phyloP scores from a whole-genome alignment of 2,888 invertebrate species.

The Dioctria linearis region DNA sequence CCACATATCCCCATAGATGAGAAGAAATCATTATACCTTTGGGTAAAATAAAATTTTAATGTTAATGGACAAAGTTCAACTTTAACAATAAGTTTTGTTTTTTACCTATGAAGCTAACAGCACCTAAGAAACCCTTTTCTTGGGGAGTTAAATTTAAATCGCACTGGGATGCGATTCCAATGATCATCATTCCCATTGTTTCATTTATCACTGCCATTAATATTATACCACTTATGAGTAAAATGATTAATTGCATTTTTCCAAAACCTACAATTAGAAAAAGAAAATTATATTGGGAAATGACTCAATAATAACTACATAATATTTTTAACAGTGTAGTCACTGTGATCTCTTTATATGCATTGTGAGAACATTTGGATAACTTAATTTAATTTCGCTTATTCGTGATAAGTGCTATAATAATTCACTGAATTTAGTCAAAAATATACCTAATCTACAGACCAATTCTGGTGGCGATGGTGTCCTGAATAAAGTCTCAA shows the following conservation, averaged over 20 bases:
- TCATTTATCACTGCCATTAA: constrained; percentile 81
- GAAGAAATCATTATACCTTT: constrained; percentile 74
- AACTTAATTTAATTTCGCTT: no score
- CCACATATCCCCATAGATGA: constrained; percentile 75
- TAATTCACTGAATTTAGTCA: no score
- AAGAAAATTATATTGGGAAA: no score
- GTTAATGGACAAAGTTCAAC: not conserved
- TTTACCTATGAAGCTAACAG: constrained; percentile 78
- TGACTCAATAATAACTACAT: no score
- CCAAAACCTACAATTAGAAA: constrained; percentile 74
- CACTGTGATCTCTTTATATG: no score
- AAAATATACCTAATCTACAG: no score
- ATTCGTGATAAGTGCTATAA: no score
- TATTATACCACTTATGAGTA: constrained; percentile 76
- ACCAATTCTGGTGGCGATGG: no score
- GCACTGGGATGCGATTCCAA: constrained; percentile 80
- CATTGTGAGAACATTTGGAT: no score
- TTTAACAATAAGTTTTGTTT: constrained; percentile 14
- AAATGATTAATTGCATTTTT: constrained; percentile 75
- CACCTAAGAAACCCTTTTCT: constrained; percentile 77
- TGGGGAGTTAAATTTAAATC: constrained; percentile 75
- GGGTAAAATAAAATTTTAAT: constrained; percentile 51
- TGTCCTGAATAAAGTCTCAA: no score
- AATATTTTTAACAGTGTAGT: no score
- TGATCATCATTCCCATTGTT: constrained; percentile 78